Evolutionary conservation across 1,140 invertebrate genomes (phyloP).

Genomic region (Aphelenchoides fujianensis): DNA sequence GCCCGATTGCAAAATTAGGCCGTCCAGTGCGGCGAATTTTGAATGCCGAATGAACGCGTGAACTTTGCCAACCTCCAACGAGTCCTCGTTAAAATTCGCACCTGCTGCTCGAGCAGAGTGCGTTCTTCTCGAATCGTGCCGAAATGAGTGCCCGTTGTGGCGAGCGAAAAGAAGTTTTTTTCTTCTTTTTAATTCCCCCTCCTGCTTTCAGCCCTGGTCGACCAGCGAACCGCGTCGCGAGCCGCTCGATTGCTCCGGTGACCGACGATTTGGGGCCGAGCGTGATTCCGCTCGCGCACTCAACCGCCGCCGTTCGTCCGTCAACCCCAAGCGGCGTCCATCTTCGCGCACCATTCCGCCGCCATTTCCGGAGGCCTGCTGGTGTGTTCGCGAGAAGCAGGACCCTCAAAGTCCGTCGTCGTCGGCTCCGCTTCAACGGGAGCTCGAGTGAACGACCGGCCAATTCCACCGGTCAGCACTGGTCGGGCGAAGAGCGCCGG

Average conservation of each 20-base stretch:
- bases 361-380: no score
- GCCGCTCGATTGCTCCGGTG: background rate
- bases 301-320: no score
- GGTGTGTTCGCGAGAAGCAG: no score
- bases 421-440: no score
- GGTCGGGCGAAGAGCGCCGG: background rate
- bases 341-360: no score
- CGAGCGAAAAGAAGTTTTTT: no score
- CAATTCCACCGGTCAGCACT: no score
- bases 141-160: background rate
- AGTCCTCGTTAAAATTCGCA: constrained; percentile 1
- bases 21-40: background rate
- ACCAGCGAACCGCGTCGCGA: background rate
- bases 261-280: background rate
- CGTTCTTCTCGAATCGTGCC: background rate
- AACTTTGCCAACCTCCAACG: background rate
- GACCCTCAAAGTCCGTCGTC: no score
- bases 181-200: background rate
- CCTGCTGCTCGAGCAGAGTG: background rate
- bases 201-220: background rate
- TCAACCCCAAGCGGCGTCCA: no score
- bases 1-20: background rate
- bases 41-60: background rate
- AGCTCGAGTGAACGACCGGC: no score
- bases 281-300: background rate